These are phyloP conservation scores for Chaetops frenatus DNA, from an alignment of 2,113 vertebrate species.

Conservation along the genomic window DNA sequence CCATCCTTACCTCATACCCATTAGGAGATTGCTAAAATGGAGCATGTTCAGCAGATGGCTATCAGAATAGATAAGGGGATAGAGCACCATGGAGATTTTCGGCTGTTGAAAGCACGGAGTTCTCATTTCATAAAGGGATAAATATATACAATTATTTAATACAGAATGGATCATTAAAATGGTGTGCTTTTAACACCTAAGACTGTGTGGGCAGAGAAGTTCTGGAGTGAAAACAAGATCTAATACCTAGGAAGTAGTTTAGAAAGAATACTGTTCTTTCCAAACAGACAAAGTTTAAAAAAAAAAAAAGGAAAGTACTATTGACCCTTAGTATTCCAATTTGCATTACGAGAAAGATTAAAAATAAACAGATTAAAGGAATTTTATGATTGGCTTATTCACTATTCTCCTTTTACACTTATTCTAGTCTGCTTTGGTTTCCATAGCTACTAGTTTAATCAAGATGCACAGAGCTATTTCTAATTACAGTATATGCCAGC, in stretches of 20 bases:
- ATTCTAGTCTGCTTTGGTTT: conserved; percentile 64
- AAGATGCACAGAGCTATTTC: conserved; percentile 73
- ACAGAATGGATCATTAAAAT: not conserved
- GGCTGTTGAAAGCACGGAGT: not conserved
- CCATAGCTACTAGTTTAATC: conserved; percentile 79
- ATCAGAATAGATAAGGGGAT: not conserved
- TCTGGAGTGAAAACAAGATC: conserved; percentile 17
- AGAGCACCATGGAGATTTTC: not conserved
- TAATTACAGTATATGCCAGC: conserved; percentile 79
- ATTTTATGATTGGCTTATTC: conserved; percentile 56
- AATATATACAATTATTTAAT: not conserved
- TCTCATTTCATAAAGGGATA: not conserved
- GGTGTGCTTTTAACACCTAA: not conserved
- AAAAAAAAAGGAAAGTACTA: not conserved
- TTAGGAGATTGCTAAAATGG: not conserved
- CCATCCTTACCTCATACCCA: not conserved
- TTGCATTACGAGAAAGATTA: conserved; percentile 6
- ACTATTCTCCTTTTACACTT: conserved; percentile 60
- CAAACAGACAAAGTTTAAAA: not conserved
- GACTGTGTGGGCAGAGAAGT: not conserved
- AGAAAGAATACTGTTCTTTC: not conserved
- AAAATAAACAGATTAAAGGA: conserved; percentile 62
- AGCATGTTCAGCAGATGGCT: not conserved
- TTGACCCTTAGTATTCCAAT: not conserved
- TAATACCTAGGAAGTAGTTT: not conserved